phyloP scores from a whole-genome alignment of 2,797 vertebrate species.

The Ctenochaetus hawaiiensis region DNA sequence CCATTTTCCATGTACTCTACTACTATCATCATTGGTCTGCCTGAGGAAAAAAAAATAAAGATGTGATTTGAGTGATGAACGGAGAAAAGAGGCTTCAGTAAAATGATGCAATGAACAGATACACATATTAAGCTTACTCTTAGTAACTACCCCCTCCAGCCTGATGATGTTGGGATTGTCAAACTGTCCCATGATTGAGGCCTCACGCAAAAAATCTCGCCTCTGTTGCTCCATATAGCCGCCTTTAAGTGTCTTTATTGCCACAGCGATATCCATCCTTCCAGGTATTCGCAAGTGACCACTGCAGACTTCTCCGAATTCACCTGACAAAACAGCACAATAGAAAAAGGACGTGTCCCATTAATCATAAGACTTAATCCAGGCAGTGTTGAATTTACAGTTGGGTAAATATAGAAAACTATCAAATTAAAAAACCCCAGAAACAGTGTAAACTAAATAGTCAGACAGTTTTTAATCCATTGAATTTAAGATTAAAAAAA shows the following conservation, averaged over 20 bases:
- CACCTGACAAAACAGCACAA: constrained; percentile 83
- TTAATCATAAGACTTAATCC: background rate
- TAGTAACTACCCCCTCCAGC: constrained; percentile 97
- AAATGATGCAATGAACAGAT: background rate
- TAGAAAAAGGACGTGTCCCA: background rate
- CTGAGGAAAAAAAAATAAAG: constrained; percentile 80
- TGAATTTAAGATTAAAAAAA: background rate
- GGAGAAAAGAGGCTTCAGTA: background rate
- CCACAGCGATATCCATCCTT: constrained; percentile 93
- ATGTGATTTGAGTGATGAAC: background rate
- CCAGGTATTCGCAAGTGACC: constrained; percentile 93
- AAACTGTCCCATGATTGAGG: constrained; percentile 98
- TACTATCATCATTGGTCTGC: constrained; percentile 97
- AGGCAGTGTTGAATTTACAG: background rate
- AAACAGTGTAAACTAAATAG: background rate
- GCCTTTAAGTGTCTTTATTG: constrained; percentile 98
- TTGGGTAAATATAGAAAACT: background rate
- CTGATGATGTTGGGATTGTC: constrained; percentile 96
- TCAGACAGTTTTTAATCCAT: background rate
- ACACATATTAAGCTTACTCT: constrained; percentile 87
- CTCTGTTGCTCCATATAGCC: constrained; percentile 94
- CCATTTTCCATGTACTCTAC: constrained; percentile 99
- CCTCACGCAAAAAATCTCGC: constrained; percentile 95
- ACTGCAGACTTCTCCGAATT: constrained; percentile 98
- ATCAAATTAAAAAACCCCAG: background rate